Base-by-base conservation (phyloP, 2,113 vertebrate genomes). In the Percopsis transmontana region DNA sequence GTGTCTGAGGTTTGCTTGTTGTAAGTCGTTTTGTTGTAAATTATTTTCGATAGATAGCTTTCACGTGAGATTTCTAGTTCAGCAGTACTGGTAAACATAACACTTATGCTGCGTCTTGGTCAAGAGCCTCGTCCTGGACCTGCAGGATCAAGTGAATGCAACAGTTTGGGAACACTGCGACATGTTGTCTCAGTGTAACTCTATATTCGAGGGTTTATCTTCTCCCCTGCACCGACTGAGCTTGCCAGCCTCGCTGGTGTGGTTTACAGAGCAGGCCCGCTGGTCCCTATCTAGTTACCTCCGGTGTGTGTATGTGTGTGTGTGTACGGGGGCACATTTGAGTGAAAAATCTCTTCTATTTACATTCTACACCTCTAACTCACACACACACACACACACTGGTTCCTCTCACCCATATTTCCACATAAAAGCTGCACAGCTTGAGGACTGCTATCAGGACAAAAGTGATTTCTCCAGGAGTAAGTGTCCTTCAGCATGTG, bases 401-500 rank as follows among this genome's bases (percentile, higher is more conserved):
- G 72, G 24, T 19, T 21, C 21, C 68, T 63, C 60, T 18, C 60
- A 70, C 66, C 75, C 72, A 66, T 50, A 62, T 85, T 88, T 88
- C 77, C 68, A 82, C 88, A 91, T 82, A 62, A 73, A 82, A 70
- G 74, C 80, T 86, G 87, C 81, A 75, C 79, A 82, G 85, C 82
- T 89, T 90, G 85, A 48, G 67, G 41, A 86, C 75, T 18, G 80
- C 90, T 88, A 62, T 59, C 58, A 58, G 77, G 72, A 90, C 90
- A 81, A 91, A 7, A 87, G 76, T 89, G 87, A 91, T 93, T 94
- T 90, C 6, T 86, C 87, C 70, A 84, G 90, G 89, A 85, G 85
- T 91, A 91, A 76, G 90, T 93, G 85, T 82, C 82, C 82, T 88
- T 69, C 87, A 94, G 91, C 92, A 94, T 92, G 93, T 94, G 91